Evolutionary conservation across 1,140 invertebrate genomes (phyloP).

Genomic region (Agrilus planipennis): DNA sequence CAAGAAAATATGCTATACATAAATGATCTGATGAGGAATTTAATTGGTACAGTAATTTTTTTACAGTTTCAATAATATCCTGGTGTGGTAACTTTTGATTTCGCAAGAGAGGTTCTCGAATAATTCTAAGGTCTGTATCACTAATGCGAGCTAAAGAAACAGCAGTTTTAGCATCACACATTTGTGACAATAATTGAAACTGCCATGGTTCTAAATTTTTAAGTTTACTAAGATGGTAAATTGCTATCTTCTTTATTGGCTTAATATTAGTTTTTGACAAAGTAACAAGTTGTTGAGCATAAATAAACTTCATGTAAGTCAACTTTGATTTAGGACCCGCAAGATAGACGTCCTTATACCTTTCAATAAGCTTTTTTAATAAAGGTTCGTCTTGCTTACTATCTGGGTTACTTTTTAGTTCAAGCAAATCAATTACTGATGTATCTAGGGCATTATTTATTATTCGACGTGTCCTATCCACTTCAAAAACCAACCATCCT

Average conservation of each 20-base stretch:
- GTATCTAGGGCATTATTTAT: conserved; percentile 26
- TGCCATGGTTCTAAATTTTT: conserved; percentile 42
- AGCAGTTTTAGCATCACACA: conserved; percentile 49
- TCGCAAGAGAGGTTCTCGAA: conserved; percentile 48
- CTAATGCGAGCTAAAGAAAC: conserved; percentile 46
- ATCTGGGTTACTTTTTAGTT: conserved; percentile 4
- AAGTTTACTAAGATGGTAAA: conserved; percentile 31
- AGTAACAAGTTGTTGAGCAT: conserved; percentile 35
- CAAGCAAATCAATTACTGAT: conserved; percentile 21
- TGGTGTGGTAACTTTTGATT: conserved; percentile 36
- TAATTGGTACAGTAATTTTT: conserved; percentile 41
- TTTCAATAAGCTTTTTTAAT: conserved; percentile 6
- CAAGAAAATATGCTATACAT: conserved; percentile 52
- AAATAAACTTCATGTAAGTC: conserved; percentile 38
- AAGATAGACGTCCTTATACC: conserved; percentile 6
- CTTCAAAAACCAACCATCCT: conserved; percentile 26
- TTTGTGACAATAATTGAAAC: conserved; percentile 49
- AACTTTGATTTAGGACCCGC: conserved; percentile 19
- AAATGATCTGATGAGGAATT: conserved; percentile 43
- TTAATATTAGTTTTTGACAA: conserved; percentile 32
- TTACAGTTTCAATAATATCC: conserved; percentile 41
- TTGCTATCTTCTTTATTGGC: conserved; percentile 33
- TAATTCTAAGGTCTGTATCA: conserved; percentile 45
- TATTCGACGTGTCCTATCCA: conserved; percentile 23
- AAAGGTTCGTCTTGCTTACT: neutral